phyloP scores from a whole-genome alignment of 2,888 invertebrate genomes.

The Platerodrilus igneus region DNA sequence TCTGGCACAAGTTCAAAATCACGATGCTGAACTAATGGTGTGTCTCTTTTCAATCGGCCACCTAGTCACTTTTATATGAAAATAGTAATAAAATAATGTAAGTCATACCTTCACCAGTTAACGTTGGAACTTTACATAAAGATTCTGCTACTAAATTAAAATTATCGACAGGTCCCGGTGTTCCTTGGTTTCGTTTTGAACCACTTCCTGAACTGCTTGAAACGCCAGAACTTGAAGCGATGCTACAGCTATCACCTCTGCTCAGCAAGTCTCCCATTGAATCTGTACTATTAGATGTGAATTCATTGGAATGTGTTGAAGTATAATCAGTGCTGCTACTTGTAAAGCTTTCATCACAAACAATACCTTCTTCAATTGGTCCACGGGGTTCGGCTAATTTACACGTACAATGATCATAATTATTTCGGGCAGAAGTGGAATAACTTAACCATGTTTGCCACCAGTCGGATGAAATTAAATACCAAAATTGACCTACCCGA shows the following conservation, averaged over 20 bases:
- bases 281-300: constrained; percentile 51
- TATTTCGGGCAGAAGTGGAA: constrained; percentile 48
- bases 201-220: constrained; percentile 55
- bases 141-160: constrained; percentile 61
- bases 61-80: constrained; percentile 27
- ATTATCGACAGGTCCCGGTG: constrained; percentile 75
- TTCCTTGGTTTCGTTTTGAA: constrained; percentile 41
- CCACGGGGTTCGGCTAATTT: constrained; percentile 39
- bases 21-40: constrained; percentile 67
- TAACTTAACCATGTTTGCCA: constrained; percentile 78
- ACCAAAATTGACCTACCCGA: constrained; percentile 83
- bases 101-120: constrained; percentile 78
- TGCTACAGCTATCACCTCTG: constrained; percentile 53
- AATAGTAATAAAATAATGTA: neutral
- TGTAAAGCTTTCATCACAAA: constrained; percentile 67
- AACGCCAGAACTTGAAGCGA: constrained; percentile 59
- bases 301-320: constrained; percentile 43
- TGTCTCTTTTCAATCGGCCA: constrained; percentile 71
- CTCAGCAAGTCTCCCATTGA: constrained; percentile 61
- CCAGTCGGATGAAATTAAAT: constrained; percentile 80
- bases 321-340: constrained; percentile 48
- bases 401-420: constrained; percentile 49
- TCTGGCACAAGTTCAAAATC: constrained; percentile 87
- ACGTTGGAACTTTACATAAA: constrained; percentile 59
- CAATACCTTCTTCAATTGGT: constrained; percentile 59